phyloP scores from a whole-genome alignment of 2,113 vertebrate genomes.

The Ailurus styani region DNA sequence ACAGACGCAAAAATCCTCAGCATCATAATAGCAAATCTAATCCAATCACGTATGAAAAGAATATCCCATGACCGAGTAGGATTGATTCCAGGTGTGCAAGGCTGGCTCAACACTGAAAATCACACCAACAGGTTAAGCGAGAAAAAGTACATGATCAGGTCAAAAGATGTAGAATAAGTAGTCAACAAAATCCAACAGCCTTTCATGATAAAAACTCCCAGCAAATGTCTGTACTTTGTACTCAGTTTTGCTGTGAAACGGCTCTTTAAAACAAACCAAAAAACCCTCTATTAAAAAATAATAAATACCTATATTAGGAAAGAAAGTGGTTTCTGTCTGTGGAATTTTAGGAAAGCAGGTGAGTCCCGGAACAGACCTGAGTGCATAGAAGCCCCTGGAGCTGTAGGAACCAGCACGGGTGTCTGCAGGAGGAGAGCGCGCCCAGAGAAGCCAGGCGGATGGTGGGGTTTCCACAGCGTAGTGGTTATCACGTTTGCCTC shows the following conservation, averaged over 20 bases:
- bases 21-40: background rate
- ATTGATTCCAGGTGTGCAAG: background rate
- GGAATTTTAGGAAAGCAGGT: background rate
- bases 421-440: rapidly evolving
- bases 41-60: background rate
- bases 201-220: background rate
- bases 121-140: background rate
- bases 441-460: rapidly evolving
- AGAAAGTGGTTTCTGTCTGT: background rate
- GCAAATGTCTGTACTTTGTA: background rate
- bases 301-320: background rate
- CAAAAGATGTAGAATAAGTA: background rate
- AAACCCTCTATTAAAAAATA: background rate
- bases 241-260: background rate
- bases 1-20: background rate
- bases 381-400: background rate
- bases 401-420: rapidly evolving
- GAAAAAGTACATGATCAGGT: background rate
- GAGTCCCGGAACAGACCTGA: no score
- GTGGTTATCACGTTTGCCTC: background rate
- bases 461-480: background rate
- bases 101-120: background rate
- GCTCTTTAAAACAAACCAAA: background rate
- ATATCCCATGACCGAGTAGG: background rate
- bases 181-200: background rate